Evolutionary conservation across 2,888 invertebrate genomes (phyloP), one percentile per base, ranked within the genome.

Genomic region (Escarpia spicata): DNA sequence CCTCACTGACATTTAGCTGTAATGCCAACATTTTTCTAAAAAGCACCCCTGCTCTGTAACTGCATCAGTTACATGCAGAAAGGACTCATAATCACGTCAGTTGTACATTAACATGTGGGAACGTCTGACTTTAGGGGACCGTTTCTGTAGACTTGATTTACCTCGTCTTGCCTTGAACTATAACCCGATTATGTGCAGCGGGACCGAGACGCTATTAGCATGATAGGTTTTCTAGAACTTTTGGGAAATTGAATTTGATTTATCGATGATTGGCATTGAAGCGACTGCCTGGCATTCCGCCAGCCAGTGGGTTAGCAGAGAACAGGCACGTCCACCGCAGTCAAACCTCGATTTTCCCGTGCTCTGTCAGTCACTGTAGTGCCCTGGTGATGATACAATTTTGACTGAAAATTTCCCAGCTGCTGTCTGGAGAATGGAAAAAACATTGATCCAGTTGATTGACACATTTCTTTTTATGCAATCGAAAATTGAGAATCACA

Each of bases 191-290:
- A 75, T 75, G 26, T 75, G 75, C 6, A 26, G 19, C 6, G 75
- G n/a, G 75, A 75, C 75, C 75, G 19, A 19, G 75, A 75, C 75
- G 75, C 75, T 75, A 75, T 75, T 75, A 75, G 75, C 75, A 75
- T 75, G 75, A 75, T 75, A 75, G 75, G 75, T 75, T 75, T 52
- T 75, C 75, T 75, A 75, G 75, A 75, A 75, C 75, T 75, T 75
- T 26, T 75, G 75, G 75, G 75, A 75, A 75, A 75, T 75, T 75
- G 75, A 75, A 75, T 75, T 75, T 75, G 75, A 75, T 75, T 26
- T 75, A n/a, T 75, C n/a, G 75, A 26, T 75, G 75, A 75, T 75
- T 75, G 75, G 3, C 19, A 26, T 26, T 75, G 75, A 75, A 75
- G 75, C 26, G 26, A 75, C 6, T 26, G 75, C 75, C 1, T 75